Base-by-base conservation (phyloP, 1,140 invertebrate species). In the Homarus americanus region DNA sequence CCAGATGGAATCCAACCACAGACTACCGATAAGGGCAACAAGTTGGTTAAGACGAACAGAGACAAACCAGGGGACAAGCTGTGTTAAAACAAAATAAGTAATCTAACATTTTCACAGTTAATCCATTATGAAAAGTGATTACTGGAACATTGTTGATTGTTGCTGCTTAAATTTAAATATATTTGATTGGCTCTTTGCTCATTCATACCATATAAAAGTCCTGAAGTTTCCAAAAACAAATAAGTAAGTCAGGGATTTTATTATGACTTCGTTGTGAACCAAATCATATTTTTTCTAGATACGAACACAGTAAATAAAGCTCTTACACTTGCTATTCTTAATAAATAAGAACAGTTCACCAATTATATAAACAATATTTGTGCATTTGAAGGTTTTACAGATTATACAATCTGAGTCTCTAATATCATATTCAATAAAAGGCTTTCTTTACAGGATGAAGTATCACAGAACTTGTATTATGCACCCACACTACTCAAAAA, bases 391-490 rank as follows among this genome's bases (percentile, higher is more conserved):
- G 72, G 63, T 76, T 88, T 88, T 78, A 87, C 76, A 87, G 78
- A 82, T 49, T 79, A 80, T 38, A 87, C 34, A 87, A 78, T 87
- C 84, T 66, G 86, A 58, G 53, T 41, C 44, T 88, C 53, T 88
- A 82, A 88, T 82, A 88, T 80, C 58, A 88, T 88, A 63, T 79
- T 88, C 53, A 88, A 80, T 88, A 88, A 44, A 82, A 80, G 63
- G 86, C 75, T 88, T 88, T 88, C 76, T 72, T 79, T 88, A 88
- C 63, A 86, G 78, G 76, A 72, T 88, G 69, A 88, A 88, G 84
- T 88, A 88, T 88, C 86, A 88, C 86, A 88, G 86, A 88, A 88
- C 86, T 82, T 88, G 78, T 88, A 82, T 80, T 88, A 88, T 88
- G 86, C 86, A 80, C 78, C 63, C 44, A 82, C 38, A 88, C 76